Evolutionary conservation across 2,888 invertebrate genomes (phyloP), one percentile per base, ranked within the genome.

Genomic region (Psococerastis gibbosa): DNA sequence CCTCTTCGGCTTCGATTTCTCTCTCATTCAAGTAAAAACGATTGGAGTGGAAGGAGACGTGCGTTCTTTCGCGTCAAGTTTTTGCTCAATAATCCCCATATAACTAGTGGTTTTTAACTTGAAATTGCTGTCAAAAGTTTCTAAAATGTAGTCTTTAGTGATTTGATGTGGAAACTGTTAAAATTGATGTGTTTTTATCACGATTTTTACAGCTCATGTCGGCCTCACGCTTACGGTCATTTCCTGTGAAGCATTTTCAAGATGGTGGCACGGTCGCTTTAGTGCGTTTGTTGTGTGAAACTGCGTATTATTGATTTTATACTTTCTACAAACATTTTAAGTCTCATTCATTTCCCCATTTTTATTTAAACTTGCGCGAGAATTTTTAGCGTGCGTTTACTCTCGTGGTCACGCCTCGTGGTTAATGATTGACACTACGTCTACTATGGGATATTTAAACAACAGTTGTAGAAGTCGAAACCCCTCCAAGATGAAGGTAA

Each of bases 251-350:
- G 20, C 17, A 20, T 20, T 38, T 38, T 38, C 38, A 38, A 38
- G 38, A 38, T 38, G 38, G 16, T 20, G 38, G 38, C 38, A 13
- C 16, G n/a, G 22, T n/a, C 17, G 22, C 20, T 38, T 38, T 20
- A 13, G 38, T 38, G 38, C 38, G 38, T 38, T 38, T 38, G 38
- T 38, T 38, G 38, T n/a, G n/a, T 38, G 38, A 20, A 38, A 38
- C 22, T 38, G 38, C 38, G 38, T 38, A 38, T 13, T 38, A 38
- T 38, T 20, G 38, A 38, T 38, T 38, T 38, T 38, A 18, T 17
- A 6, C 6, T 11, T 27, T 27, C 11, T 27, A 27, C 27, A 27
- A 27, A 27, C 27, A 6, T 27, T n/a, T 27, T 6, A 27, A 27
- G 11, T 9, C 27, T 27, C 27, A 27, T 27, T 27, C 27, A 27